Evolutionary conservation across 2,888 invertebrate genomes (phyloP).

Genomic region (Unio pictorum): DNA sequence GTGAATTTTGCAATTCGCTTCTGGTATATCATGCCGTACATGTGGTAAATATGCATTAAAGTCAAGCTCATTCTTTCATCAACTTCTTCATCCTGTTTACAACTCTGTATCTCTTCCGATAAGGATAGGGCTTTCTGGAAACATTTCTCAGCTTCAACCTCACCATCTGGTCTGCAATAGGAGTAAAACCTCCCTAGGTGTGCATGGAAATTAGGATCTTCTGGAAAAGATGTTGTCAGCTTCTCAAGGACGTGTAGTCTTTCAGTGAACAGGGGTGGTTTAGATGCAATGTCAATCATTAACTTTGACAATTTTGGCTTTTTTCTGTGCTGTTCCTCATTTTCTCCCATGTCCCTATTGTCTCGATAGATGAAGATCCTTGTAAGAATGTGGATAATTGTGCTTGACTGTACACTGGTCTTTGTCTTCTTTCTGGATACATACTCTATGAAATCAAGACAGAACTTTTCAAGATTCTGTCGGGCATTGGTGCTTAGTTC

Average conservation of each 20-base stretch:
- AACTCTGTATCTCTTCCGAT: constrained; percentile 17
- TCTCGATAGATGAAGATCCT: constrained; percentile 43
- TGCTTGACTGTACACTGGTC: constrained; percentile 8
- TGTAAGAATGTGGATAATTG: constrained; percentile 29
- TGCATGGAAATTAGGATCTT: constrained; percentile 36
- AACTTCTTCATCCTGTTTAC: constrained; percentile 13
- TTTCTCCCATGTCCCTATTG: constrained; percentile 28
- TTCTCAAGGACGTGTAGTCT: constrained; percentile 33
- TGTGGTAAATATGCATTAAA: constrained; percentile 44
- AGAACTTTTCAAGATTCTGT: constrained; percentile 24
- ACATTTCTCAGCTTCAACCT: constrained; percentile 22
- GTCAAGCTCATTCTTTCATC: constrained; percentile 27
- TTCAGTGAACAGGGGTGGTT: constrained; percentile 34
- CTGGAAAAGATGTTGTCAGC: constrained; percentile 26
- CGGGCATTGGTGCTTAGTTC: constrained; percentile 24
- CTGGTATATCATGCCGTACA: constrained; percentile 43
- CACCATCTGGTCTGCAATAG: constrained; percentile 31
- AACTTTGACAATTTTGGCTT: constrained; percentile 34
- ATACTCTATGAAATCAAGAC: constrained; percentile 33
- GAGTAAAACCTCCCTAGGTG: constrained; percentile 36
- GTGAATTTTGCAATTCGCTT: constrained; percentile 22
- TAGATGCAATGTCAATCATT: constrained; percentile 33
- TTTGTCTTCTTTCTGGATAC: constrained; percentile 27
- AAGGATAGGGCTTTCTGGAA: constrained; percentile 30
- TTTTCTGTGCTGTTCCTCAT: constrained; percentile 19